These are phyloP conservation scores for Acrocephalus arundinaceus DNA, from an alignment of 2,113 vertebrate genomes.

Conservation along the genomic window DNA sequence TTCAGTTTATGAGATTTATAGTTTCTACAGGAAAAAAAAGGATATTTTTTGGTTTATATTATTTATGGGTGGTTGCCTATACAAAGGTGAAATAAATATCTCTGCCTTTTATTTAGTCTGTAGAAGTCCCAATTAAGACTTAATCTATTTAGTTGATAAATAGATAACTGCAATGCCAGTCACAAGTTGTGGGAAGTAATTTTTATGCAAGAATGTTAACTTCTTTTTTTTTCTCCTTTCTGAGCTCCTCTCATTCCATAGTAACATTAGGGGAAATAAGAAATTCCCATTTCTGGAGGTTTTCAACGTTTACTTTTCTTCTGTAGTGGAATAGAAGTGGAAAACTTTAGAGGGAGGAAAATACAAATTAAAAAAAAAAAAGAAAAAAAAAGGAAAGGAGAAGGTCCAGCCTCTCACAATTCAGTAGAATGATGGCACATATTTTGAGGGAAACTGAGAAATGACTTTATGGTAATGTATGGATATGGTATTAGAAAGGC, in stretches of 20 bases:
- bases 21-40: background rate
- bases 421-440: background rate
- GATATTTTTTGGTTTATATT: background rate
- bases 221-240: background rate
- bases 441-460: background rate
- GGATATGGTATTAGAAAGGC: background rate
- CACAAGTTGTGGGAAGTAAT: background rate
- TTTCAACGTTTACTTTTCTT: background rate
- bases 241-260: background rate
- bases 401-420: background rate
- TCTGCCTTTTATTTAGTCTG: background rate
- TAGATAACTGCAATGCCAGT: background rate
- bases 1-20: background rate
- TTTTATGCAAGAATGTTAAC: background rate
- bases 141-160: background rate
- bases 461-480: background rate
- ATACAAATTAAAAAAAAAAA: too few species aligned
- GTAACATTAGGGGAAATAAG: background rate
- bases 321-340: background rate
- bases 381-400: accelerated
- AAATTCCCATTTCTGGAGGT: background rate
- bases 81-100: background rate
- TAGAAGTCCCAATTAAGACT: background rate
- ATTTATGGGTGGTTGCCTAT: background rate
- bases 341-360: background rate